Evolutionary conservation across 2,113 vertebrate genomes (phyloP).

Genomic region (Motacilla alba): DNA sequence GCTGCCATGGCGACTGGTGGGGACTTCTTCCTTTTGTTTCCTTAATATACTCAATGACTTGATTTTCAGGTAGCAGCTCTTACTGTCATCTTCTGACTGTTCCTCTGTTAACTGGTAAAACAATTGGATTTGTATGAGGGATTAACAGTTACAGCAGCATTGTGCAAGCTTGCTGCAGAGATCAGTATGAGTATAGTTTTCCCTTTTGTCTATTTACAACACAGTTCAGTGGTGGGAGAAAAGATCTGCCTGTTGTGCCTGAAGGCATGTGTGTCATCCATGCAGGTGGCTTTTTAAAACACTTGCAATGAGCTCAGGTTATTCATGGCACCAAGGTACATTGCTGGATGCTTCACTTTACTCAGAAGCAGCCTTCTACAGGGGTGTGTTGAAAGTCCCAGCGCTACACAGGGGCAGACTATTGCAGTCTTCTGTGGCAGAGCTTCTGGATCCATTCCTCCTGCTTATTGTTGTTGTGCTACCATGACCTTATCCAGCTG

Average conservation of each 20-base stretch:
- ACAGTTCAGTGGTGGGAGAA: background rate
- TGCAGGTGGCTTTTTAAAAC: background rate
- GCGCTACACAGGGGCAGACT: background rate
- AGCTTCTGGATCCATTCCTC: background rate
- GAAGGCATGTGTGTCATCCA: background rate
- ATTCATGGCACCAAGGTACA: background rate
- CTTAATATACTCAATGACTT: background rate
- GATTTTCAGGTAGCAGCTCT: background rate
- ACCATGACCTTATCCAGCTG: background rate
- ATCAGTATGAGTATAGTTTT: background rate
- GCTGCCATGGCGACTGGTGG: background rate
- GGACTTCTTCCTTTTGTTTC: background rate
- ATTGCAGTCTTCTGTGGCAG: background rate
- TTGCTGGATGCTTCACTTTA: background rate
- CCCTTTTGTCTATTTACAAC: background rate
- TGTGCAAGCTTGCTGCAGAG: background rate
- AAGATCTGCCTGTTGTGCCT: background rate
- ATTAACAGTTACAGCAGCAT: background rate
- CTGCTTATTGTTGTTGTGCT: fast-evolving
- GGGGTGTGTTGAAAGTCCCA: background rate
- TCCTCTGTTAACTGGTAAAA: background rate
- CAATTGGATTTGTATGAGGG: background rate
- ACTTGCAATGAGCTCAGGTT: background rate
- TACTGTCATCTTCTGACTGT: background rate
- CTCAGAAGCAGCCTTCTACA: background rate